Conservation (phyloP, 2,797 vertebrate genomes). For the Pseudochaenichthys georgianus region DNA sequence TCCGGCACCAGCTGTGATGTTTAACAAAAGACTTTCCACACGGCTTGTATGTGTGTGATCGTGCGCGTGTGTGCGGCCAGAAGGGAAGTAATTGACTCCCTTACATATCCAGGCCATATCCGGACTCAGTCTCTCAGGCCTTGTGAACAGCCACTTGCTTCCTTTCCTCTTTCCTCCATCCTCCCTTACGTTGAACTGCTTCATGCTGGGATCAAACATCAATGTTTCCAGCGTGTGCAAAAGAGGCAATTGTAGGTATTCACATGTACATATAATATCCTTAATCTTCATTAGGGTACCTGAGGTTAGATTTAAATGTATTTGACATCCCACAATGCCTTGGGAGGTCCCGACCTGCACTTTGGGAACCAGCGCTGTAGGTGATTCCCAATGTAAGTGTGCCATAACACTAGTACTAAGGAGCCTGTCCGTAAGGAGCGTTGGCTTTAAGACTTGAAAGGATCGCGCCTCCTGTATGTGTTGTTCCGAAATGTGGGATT, state of each 20-base stretch:
- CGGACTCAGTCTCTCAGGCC: constrained; percentile 78
- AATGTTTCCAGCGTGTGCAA: not conserved
- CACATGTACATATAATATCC: not conserved
- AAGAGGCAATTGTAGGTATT: not conserved
- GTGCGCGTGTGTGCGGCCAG: constrained; percentile 32
- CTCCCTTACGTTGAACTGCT: not conserved
- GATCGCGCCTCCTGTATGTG: constrained; percentile 31
- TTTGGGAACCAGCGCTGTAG: constrained; percentile 18
- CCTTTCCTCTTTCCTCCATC: constrained; percentile 42
- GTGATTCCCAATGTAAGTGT: constrained; percentile 18
- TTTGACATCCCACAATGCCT: not conserved
- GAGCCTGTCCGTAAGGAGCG: constrained; percentile 41
- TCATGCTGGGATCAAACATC: not conserved
- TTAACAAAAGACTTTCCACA: constrained; percentile 74
- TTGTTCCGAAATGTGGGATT: constrained; percentile 21
- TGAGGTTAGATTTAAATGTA: too few species aligned
- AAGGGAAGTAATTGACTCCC: constrained; percentile 77
- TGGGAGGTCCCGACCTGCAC: constrained; percentile 31
- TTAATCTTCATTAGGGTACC: too few species aligned
- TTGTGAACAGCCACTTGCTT: constrained; percentile 72
- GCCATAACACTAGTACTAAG: constrained; percentile 15
- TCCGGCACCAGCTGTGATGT: constrained; percentile 69
- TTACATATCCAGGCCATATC: constrained; percentile 80
- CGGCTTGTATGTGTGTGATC: constrained; percentile 37
- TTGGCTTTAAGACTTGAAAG: constrained; percentile 32